Evolutionary conservation across 2,888 invertebrate species (phyloP), one percentile per base, ranked within the genome.

Genomic region (Amiota mariae): DNA sequence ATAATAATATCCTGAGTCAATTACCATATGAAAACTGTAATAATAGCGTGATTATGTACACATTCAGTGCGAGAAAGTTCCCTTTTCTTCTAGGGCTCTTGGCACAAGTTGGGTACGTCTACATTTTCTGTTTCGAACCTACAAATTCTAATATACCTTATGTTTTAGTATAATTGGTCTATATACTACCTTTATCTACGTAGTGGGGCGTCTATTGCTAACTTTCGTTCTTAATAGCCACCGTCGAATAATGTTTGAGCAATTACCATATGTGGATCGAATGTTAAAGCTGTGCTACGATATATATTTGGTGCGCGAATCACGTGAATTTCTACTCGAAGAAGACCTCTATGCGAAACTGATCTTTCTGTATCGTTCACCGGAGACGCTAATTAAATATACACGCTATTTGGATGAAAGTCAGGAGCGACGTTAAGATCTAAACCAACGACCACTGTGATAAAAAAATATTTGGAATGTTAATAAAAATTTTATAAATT

Each of bases 281-380:
- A 93, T 96, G 72, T 90, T 96, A 57, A 94, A 95, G 87, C 92
- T 96, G 24, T 95, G 95, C 86, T 92, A 95, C 81, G 95, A 96
- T 87, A 94, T 96, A 79, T 96, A 96, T 85, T 90, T 96, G 88
- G 92, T 98, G 2, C 93, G 99, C 20, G 98, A 99, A 90, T 96
- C 96, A 51, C 92, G 95, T 61, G 98, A 99, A 87, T 93, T 97
- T 79, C 92, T 94, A 11, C 92, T 99, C 61, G 99, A 99, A 90
- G 98, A 99, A 90, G 98, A 98, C 88, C 92, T 99, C 66, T 98
- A 97, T 90, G 97, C 98, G 48, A 98, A 98, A 92, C 91, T 99
- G 63, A 94, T 99, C 86, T 99, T 98, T 95, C 92, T 99, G 78
- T 99, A 98, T 90, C 94, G 98, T 81, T 97, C 98, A 36, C 98